Percentiles rank a stretch among this genome's conserved stretches.
Conservation (phyloP, 2,888 invertebrate species). For the Epirrhoe tristata region DNA sequence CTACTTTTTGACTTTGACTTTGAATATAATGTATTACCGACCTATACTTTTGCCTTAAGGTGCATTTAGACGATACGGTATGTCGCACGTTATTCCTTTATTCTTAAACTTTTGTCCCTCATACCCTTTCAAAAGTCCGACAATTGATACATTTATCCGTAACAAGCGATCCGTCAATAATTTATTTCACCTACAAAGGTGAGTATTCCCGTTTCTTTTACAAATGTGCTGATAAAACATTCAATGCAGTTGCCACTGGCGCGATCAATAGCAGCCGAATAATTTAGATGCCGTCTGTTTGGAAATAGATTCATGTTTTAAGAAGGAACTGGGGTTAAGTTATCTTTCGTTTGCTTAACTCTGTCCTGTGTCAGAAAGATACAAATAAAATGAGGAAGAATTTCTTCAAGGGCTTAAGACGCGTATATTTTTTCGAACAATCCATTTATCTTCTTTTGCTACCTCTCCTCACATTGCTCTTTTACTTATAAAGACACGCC, state of each 20-base stretch:
- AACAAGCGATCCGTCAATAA: slow-evolving; percentile 20
- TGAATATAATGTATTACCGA: too few relatives aligned
- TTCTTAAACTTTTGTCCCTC: too few relatives aligned
- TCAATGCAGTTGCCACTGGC: slow-evolving; percentile 43
- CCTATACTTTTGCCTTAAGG: too few relatives aligned
- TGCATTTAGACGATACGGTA: too few relatives aligned
- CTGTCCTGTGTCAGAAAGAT: neutral
- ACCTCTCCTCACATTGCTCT: too few relatives aligned
- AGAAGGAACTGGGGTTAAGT: slow-evolving; percentile 3
- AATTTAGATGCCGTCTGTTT: slow-evolving; percentile 35
- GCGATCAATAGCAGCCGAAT: slow-evolving; percentile 41
- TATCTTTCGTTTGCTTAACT: neutral
- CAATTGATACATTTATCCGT: slow-evolving; percentile 14
- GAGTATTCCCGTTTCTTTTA: slow-evolving; percentile 35
- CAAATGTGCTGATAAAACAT: slow-evolving; percentile 51
- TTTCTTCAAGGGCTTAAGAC: too few relatives aligned
- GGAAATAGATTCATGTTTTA: slow-evolving; percentile 34
- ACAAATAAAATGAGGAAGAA: neutral
- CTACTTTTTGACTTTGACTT: too few relatives aligned
- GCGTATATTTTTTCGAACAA: too few relatives aligned
- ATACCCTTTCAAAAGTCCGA: neutral
- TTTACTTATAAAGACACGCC: too few relatives aligned
- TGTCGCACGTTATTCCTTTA: too few relatives aligned
- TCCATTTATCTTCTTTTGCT: too few relatives aligned
- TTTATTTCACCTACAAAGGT: slow-evolving; percentile 23